Evolutionary conservation across 2,797 vertebrate species (phyloP).

Genomic region (Helostoma temminkii): DNA sequence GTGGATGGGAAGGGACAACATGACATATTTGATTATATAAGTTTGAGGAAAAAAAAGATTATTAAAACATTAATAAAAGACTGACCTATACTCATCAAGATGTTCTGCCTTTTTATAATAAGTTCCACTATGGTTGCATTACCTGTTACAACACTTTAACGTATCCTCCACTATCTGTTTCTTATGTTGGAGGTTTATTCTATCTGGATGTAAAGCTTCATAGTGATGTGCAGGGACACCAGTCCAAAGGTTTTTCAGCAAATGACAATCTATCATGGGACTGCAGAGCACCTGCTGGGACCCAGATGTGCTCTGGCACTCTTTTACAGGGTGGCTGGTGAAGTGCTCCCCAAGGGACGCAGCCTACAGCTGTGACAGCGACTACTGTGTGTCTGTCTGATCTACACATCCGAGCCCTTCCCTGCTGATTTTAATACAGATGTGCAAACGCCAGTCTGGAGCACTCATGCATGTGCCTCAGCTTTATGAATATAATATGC

Average conservation of each 20-base stretch:
- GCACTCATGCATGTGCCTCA: slow-evolving; percentile 34
- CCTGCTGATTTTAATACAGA: slow-evolving; percentile 69
- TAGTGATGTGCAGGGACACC: slow-evolving; percentile 64
- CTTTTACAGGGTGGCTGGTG: slow-evolving; percentile 80
- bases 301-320: slow-evolving; percentile 85
- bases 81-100: no score
- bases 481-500: slow-evolving; percentile 58
- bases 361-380: slow-evolving; percentile 78
- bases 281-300: slow-evolving; percentile 83
- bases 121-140: neutral
- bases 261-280: slow-evolving; percentile 83
- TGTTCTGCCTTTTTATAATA: slow-evolving; percentile 11
- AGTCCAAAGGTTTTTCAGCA: slow-evolving; percentile 77
- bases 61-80: slow-evolving; percentile 10
- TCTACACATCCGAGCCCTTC: slow-evolving; percentile 60
- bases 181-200: slow-evolving; percentile 23
- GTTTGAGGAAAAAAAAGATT: slow-evolving; percentile 2
- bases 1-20: slow-evolving; percentile 34
- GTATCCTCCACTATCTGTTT: neutral
- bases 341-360: slow-evolving; percentile 77
- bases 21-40: slow-evolving; percentile 44
- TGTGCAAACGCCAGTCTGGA: slow-evolving; percentile 45
- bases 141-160: neutral
- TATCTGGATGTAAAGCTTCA: slow-evolving; percentile 48
- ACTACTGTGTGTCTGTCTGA: slow-evolving; percentile 57